Percentiles rank a stretch among this genome's conserved stretches.
Evolutionary conservation across 1,140 invertebrate species (phyloP).

Genomic region (Lamellibrachia luymesi): DNA sequence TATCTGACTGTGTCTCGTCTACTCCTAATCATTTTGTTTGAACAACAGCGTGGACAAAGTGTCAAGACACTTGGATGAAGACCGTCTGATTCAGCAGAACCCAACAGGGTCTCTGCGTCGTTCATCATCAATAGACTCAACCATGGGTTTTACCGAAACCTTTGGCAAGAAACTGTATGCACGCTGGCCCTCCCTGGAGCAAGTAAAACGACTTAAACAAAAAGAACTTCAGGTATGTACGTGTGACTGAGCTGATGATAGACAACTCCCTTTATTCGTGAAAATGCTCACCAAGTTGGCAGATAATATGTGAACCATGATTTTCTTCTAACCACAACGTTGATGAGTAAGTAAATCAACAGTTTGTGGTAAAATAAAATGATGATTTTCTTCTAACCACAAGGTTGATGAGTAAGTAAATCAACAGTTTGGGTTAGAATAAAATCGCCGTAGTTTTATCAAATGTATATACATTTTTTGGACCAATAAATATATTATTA

Average conservation of each 20-base stretch:
- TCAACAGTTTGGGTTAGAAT: not conserved
- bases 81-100: slow-evolving; percentile 11
- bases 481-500: too few species aligned
- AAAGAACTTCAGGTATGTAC: not conserved
- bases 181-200: not conserved
- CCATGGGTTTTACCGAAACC: not conserved
- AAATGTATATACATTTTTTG: too few species aligned
- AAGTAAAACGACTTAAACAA: not conserved
- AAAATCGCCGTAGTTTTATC: too few species aligned
- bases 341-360: not conserved
- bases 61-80: not conserved
- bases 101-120: not conserved
- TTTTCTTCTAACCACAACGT: not conserved
- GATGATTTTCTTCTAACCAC: not conserved
- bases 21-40: not conserved
- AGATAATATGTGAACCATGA: not conserved
- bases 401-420: not conserved
- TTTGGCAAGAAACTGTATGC: not conserved
- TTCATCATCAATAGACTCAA: not conserved
- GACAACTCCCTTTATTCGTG: not conserved
- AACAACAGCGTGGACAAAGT: not conserved
- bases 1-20: not conserved
- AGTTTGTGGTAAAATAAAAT: not conserved
- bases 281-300: not conserved
- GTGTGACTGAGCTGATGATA: not conserved